Conservation (phyloP, 2,113 vertebrate species). For the Rhinogobius similis region DNA sequence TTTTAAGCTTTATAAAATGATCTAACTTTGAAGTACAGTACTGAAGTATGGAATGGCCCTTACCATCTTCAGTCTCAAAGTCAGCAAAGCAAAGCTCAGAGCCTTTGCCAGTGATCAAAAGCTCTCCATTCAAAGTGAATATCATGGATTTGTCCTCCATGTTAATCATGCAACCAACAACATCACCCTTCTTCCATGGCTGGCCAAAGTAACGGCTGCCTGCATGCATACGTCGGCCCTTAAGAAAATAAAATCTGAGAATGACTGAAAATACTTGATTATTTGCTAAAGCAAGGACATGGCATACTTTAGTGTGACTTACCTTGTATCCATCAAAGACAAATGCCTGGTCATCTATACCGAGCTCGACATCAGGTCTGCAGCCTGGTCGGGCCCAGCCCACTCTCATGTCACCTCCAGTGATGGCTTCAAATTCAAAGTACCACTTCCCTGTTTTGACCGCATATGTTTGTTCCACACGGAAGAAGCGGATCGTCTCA, state of each 20-base stretch:
- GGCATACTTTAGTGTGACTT: constrained; percentile 4
- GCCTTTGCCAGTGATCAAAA: constrained; percentile 93
- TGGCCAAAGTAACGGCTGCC: constrained; percentile 92
- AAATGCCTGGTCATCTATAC: constrained; percentile 89
- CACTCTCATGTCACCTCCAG: constrained; percentile 93
- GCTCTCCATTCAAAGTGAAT: constrained; percentile 96
- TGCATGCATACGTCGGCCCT: constrained; percentile 93
- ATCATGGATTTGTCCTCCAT: constrained; percentile 97
- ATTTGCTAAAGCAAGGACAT: background rate
- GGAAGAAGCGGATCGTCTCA: constrained; percentile 94
- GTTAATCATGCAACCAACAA: constrained; percentile 99
- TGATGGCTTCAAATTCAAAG: constrained; percentile 95
- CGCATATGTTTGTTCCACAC: constrained; percentile 90
- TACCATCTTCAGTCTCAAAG: constrained; percentile 92
- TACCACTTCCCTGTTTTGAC: constrained; percentile 95
- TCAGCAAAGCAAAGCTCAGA: constrained; percentile 95
- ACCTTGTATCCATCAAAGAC: constrained; percentile 96
- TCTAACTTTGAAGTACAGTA: constrained; percentile 1
- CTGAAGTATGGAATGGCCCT: constrained; percentile 32
- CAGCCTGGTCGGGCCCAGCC: constrained; percentile 95
- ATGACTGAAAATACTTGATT: background rate
- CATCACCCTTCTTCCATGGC: constrained; percentile 90
- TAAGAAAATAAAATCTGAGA: constrained; percentile 7
- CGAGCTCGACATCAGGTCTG: constrained; percentile 88
- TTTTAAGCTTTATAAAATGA: background rate